Percentiles rank a stretch among this genome's conserved stretches.
Evolutionary conservation across 2,888 invertebrate species (phyloP).

Genomic region (Andrena bicolor): DNA sequence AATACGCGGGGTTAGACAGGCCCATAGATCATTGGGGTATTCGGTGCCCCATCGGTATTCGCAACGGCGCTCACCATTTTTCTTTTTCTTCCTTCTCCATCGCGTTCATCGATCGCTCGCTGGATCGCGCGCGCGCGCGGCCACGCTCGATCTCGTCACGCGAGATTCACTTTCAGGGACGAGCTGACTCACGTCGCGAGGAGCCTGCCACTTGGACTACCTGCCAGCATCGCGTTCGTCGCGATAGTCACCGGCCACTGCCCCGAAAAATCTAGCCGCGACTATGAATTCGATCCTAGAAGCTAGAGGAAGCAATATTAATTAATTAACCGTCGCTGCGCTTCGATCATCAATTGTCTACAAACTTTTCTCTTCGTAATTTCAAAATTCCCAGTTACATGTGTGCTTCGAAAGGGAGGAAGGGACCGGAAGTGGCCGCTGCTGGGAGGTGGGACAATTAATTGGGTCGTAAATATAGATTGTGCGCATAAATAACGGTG

Average conservation of each 20-base stretch:
- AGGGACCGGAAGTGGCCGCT: too few relatives aligned
- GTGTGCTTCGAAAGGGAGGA: too few relatives aligned
- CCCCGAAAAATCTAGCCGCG: conserved; percentile 18
- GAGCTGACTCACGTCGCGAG: conserved; percentile 44
- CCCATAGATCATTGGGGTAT: conserved; percentile 52
- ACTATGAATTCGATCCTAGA: conserved; percentile 23
- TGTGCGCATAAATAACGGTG: too few relatives aligned
- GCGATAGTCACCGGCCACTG: neutral
- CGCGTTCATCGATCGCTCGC: conserved; percentile 42
- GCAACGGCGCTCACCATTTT: conserved; percentile 16
- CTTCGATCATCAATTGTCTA: too few relatives aligned
- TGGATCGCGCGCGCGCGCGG: neutral
- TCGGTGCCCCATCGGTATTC: conserved; percentile 54
- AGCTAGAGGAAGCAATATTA: neutral
- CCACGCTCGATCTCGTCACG: conserved; percentile 51
- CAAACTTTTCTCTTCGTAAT: too few relatives aligned
- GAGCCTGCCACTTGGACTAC: conserved; percentile 9
- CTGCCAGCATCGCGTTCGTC: neutral
- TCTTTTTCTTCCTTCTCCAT: neutral
- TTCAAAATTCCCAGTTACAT: too few relatives aligned
- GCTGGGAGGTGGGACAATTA: too few relatives aligned
- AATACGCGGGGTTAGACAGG: conserved; percentile 52
- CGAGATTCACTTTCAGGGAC: conserved; percentile 60
- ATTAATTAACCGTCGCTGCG: too few relatives aligned
- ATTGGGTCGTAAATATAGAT: too few relatives aligned